These are phyloP conservation scores for Hydrolagus colliei DNA, from an alignment of 2,797 vertebrate species.

Conservation along the genomic window DNA sequence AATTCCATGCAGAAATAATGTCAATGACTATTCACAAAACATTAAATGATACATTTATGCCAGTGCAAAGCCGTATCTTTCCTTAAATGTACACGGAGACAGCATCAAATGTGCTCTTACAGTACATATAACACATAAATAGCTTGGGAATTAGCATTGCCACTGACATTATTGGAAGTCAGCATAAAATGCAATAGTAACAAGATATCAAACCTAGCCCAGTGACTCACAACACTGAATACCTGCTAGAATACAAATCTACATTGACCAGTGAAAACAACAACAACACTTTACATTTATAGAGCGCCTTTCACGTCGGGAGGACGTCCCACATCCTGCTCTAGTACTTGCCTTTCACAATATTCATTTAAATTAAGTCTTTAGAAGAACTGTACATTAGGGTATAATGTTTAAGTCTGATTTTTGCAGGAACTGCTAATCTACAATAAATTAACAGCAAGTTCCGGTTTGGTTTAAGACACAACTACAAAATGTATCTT, in stretches of 20 bases:
- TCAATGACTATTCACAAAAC: neutral
- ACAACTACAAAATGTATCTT: neutral
- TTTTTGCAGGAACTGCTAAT: neutral
- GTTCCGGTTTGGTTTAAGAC: neutral
- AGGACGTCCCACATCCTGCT: no score
- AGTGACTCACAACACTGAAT: neutral
- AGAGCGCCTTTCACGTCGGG: no score
- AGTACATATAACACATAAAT: conserved; percentile 1
- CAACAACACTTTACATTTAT: neutral
- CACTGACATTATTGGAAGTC: neutral
- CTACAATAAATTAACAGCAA: neutral
- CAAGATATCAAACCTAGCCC: neutral
- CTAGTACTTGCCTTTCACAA: neutral
- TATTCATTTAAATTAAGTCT: neutral
- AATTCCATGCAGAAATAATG: neutral
- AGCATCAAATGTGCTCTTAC: neutral
- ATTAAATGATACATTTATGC: conserved; percentile 16
- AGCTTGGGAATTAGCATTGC: neutral
- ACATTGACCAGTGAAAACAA: neutral
- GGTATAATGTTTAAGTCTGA: neutral
- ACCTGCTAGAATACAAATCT: neutral
- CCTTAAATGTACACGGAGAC: neutral
- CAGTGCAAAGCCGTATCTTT: neutral
- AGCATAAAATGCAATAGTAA: neutral
- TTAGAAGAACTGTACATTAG: neutral